Evolutionary conservation across 2,888 invertebrate species (phyloP).

Genomic region (Dolichomitus sp.): DNA sequence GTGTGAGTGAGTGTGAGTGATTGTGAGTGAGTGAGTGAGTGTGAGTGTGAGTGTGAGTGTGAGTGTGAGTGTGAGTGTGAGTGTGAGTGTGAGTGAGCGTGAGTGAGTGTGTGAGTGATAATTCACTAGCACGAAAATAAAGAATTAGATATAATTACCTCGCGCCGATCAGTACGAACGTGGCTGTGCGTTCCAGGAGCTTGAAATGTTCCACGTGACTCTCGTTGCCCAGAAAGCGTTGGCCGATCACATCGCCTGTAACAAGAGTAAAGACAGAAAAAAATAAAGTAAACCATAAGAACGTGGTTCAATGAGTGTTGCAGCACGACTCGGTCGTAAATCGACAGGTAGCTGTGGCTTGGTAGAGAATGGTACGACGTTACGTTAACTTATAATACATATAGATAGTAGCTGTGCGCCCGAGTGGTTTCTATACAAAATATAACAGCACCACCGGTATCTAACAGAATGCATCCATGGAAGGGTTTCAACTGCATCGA

Average conservation of each 20-base stretch:
- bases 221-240: constrained; percentile 93
- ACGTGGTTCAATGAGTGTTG: constrained; percentile 48
- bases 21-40: no score
- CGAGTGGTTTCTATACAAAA: constrained; percentile 23
- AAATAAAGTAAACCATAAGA: constrained; percentile 42
- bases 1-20: no score
- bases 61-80: background rate
- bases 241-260: constrained; percentile 91
- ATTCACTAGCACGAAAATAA: background rate
- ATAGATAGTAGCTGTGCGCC: constrained; percentile 12
- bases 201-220: constrained; percentile 95
- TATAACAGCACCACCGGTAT: background rate
- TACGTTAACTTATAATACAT: constrained; percentile 31
- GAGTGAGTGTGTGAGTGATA: background rate
- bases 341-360: constrained; percentile 40
- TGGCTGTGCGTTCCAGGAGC: constrained; percentile 95
- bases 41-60: no score
- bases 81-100: background rate
- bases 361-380: constrained; percentile 11
- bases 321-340: constrained; percentile 52
- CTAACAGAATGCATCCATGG: background rate
- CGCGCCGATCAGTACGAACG: constrained; percentile 95
- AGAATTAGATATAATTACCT: constrained; percentile 88
- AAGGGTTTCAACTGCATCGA: background rate
- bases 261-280: constrained; percentile 78